phyloP scores from a whole-genome alignment of 1,140 invertebrate genomes.

The Hyles euphorbiae region DNA sequence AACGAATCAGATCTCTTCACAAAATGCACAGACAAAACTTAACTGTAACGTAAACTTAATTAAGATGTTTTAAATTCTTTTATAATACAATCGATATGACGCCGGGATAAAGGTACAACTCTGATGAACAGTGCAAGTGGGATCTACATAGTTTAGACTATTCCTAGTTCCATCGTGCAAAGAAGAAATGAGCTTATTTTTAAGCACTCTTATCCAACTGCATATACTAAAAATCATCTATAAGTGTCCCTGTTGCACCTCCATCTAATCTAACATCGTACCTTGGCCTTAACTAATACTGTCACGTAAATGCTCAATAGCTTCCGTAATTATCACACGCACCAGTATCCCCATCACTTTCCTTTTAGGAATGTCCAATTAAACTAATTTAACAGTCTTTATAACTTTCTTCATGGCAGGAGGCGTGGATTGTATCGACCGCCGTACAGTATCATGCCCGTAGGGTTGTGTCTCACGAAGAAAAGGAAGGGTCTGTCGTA shows the following conservation, averaged over 20 bases:
- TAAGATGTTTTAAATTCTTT: slow-evolving; percentile 3
- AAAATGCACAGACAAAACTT: slow-evolving; percentile 8
- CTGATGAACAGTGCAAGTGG: too few relatives aligned
- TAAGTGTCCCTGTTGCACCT: too few relatives aligned
- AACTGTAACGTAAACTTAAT: slow-evolving; percentile 2
- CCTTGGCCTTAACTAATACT: slow-evolving; percentile 63
- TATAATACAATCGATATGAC: slow-evolving; percentile 9
- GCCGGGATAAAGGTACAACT: slow-evolving; percentile 4
- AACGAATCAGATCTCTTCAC: slow-evolving; percentile 6
- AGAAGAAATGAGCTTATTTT: too few relatives aligned
- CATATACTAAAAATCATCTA: too few relatives aligned
- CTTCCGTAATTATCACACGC: slow-evolving; percentile 56
- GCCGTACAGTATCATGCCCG: slow-evolving; percentile 89
- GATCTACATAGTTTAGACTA: too few relatives aligned
- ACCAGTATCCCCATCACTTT: slow-evolving; percentile 66
- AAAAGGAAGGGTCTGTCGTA: slow-evolving; percentile 91
- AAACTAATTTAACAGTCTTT: slow-evolving; percentile 70
- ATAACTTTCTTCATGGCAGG: slow-evolving; percentile 75
- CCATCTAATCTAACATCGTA: slow-evolving; percentile 18
- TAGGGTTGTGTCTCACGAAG: slow-evolving; percentile 90
- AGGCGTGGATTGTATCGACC: slow-evolving; percentile 89
- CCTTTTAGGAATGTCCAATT: slow-evolving; percentile 62
- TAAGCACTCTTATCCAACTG: too few relatives aligned
- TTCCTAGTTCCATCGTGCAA: too few relatives aligned
- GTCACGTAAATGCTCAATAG: slow-evolving; percentile 66